phyloP scores from a whole-genome alignment of 2,888 invertebrate species.

The Protula sp. region DNA sequence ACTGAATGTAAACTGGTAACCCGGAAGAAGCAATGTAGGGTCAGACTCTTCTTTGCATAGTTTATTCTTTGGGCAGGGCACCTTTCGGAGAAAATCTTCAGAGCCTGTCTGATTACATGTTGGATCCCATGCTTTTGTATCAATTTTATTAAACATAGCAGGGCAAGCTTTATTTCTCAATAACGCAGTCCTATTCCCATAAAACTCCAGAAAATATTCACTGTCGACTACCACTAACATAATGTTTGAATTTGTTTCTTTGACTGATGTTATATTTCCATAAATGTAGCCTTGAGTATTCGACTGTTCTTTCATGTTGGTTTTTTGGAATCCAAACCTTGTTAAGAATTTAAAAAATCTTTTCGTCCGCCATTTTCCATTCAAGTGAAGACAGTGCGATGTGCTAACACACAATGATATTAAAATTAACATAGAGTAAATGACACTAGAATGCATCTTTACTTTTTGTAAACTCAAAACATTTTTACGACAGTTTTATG shows the following conservation, averaged over 20 bases:
- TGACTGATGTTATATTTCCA: conserved; percentile 79
- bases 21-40: conserved; percentile 73
- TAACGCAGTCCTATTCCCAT: conserved; percentile 67
- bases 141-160: conserved; percentile 79
- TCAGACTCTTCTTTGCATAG: conserved; percentile 72
- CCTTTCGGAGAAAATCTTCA: conserved; percentile 72
- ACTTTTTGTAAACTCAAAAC: no score
- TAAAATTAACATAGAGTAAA: no score
- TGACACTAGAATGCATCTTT: no score
- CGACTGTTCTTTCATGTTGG: conserved; percentile 75
- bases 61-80: conserved; percentile 73
- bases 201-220: conserved; percentile 81
- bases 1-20: conserved; percentile 89
- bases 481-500: no score
- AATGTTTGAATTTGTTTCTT: conserved; percentile 55
- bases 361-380: conserved; percentile 44
- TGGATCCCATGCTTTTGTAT: conserved; percentile 76
- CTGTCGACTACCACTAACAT: conserved; percentile 88
- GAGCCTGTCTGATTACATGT: conserved; percentile 73
- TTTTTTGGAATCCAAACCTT: conserved; percentile 96
- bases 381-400: no score
- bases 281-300: conserved; percentile 92
- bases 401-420: no score
- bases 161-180: conserved; percentile 63
- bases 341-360: conserved; percentile 75